Conservation (phyloP, 2,888 invertebrate species). For the Blastobasis adustella region DNA sequence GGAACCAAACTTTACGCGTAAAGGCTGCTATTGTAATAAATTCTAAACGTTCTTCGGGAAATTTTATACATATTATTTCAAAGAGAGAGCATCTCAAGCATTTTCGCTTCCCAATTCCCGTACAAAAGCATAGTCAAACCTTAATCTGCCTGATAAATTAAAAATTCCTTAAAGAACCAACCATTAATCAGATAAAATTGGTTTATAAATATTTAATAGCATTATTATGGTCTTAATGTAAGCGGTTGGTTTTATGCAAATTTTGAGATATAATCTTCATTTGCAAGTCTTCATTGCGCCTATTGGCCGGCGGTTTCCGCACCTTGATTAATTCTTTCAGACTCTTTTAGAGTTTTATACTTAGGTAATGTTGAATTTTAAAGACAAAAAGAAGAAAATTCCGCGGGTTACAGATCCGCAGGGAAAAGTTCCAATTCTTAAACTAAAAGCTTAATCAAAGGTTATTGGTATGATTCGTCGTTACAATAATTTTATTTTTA, state of each 20-base stretch:
- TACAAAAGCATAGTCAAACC: background rate
- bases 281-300: conserved; percentile 19
- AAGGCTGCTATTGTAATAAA: no score
- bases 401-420: no score
- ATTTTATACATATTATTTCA: no score
- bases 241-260: conserved; percentile 36
- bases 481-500: no score
- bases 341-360: background rate
- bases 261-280: conserved; percentile 26
- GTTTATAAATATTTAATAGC: conserved; percentile 46
- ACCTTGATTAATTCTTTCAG: background rate
- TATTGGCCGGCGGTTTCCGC: conserved; percentile 1
- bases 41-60: no score
- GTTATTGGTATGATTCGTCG: no score
- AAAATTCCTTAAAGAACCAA: conserved; percentile 34
- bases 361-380: no score
- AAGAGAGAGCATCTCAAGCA: conserved; percentile 5
- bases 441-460: no score
- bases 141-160: conserved; percentile 34
- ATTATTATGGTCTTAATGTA: conserved; percentile 32
- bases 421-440: no score
- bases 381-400: no score
- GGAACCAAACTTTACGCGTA: no score
- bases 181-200: conserved; percentile 40
- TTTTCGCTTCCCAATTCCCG: conserved; percentile 19